phyloP scores from a whole-genome alignment of 2,888 invertebrate genomes.

The Drosophila multiciliata region DNA sequence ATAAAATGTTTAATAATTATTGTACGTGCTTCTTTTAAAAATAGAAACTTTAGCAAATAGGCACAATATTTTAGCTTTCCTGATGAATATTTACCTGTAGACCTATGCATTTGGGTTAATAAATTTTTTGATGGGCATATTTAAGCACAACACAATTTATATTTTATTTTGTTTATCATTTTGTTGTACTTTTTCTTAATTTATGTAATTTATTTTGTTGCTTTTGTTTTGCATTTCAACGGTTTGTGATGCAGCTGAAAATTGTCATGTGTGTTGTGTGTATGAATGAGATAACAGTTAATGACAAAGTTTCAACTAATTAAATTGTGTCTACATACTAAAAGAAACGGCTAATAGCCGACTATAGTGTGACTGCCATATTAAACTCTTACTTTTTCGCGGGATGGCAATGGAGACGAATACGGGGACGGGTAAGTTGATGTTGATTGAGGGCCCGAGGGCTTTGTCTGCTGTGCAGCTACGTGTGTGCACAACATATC shows the following conservation, averaged over 20 bases:
- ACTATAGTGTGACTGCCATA: slow-evolving; percentile 55
- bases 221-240: slow-evolving; percentile 3
- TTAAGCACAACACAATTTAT: background rate
- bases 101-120: background rate
- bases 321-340: slow-evolving; percentile 53
- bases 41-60: background rate
- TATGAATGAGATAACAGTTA: slow-evolving; percentile 71
- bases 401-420: slow-evolving; percentile 4
- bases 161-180: slow-evolving; percentile 3
- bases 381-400: slow-evolving; percentile 49
- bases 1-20: slow-evolving; percentile 3
- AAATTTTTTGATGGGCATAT: background rate
- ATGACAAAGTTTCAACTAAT: slow-evolving; percentile 62
- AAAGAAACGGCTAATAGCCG: slow-evolving; percentile 60
- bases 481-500: background rate
- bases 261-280: slow-evolving; percentile 28
- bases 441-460: background rate
- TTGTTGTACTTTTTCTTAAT: slow-evolving; percentile 14
- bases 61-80: slow-evolving; percentile 13
- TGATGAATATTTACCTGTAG: background rate
- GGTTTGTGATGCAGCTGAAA: slow-evolving; percentile 47
- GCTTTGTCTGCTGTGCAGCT: background rate
- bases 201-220: slow-evolving; percentile 61
- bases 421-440: background rate
- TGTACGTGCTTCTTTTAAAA: slow-evolving; percentile 12